These are phyloP conservation scores for Magallana gigas DNA, from an alignment of 1,140 invertebrate genomes.

Conservation along the genomic window DNA sequence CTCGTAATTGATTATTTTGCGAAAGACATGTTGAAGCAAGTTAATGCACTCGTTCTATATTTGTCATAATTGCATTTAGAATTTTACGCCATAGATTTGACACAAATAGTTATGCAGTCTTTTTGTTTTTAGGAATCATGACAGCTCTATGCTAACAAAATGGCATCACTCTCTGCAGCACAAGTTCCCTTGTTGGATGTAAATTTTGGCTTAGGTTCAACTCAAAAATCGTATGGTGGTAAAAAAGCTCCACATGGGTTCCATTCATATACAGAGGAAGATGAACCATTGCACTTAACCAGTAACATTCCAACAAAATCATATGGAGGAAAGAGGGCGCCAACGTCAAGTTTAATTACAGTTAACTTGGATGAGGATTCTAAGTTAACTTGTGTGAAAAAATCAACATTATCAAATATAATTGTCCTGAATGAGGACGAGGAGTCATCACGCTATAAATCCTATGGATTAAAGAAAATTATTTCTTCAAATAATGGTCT, in stretches of 20 bases:
- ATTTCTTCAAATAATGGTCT: conserved; percentile 15
- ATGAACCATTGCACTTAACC: conserved; percentile 7
- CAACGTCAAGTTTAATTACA: conserved; percentile 35
- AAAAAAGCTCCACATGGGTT: conserved; percentile 50
- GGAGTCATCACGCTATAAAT: conserved; percentile 13
- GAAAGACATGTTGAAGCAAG: conserved; percentile 11
- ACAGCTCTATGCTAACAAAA: background rate
- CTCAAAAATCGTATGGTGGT: conserved; percentile 52
- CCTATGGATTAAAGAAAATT: conserved; percentile 38
- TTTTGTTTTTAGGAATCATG: background rate
- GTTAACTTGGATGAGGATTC: conserved; percentile 29
- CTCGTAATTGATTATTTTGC: background rate
- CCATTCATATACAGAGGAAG: conserved; percentile 39
- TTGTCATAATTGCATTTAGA: background rate
- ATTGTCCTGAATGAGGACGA: conserved; percentile 10
- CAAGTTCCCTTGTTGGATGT: conserved; percentile 34
- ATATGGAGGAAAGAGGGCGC: conserved; percentile 3
- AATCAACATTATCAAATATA: conserved; percentile 21
- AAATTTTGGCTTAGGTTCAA: conserved; percentile 31
- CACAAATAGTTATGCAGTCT: background rate
- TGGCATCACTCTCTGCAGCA: conserved; percentile 5
- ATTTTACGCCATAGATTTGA: background rate
- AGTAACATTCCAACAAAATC: conserved; percentile 43
- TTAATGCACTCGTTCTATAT: background rate
- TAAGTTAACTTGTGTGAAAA: conserved; percentile 29